phyloP scores from a whole-genome alignment of 2,113 vertebrate genomes.

The Centropus unirufus region DNA sequence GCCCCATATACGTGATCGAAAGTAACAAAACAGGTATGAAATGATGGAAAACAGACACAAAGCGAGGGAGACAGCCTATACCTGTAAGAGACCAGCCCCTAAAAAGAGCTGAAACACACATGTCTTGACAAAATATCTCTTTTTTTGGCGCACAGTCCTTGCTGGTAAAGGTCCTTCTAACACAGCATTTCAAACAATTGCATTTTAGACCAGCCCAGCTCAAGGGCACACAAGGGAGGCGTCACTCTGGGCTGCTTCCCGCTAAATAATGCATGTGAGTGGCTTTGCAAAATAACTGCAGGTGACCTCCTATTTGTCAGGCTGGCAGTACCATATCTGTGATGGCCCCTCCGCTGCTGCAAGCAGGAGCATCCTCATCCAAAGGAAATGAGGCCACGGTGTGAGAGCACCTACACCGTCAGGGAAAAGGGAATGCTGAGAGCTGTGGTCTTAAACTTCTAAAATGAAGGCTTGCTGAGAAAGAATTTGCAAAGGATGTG shows the following conservation, averaged over 20 bases:
- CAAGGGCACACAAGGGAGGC: background rate
- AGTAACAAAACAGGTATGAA: background rate
- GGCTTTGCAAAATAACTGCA: background rate
- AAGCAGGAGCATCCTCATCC: background rate
- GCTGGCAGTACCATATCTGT: rapidly evolving
- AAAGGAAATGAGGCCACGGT: background rate
- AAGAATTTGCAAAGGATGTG: background rate
- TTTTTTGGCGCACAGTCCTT: background rate
- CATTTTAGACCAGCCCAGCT: background rate
- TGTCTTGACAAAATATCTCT: rapidly evolving
- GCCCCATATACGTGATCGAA: background rate
- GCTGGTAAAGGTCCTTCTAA: background rate
- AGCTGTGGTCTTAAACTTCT: background rate
- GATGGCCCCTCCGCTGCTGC: background rate
- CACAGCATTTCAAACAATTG: constrained; percentile 28
- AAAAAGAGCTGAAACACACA: background rate
- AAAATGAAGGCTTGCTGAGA: background rate
- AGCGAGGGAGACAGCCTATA: background rate
- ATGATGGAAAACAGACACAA: background rate
- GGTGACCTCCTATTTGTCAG: background rate
- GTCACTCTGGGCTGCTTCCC: background rate
- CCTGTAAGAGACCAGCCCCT: background rate
- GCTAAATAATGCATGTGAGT: constrained; percentile 21
- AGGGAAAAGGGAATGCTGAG: rapidly evolving
- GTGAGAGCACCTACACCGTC: rapidly evolving